Evolutionary conservation across 2,888 invertebrate genomes (phyloP).

Genomic region (Brassicogethes aeneus): DNA sequence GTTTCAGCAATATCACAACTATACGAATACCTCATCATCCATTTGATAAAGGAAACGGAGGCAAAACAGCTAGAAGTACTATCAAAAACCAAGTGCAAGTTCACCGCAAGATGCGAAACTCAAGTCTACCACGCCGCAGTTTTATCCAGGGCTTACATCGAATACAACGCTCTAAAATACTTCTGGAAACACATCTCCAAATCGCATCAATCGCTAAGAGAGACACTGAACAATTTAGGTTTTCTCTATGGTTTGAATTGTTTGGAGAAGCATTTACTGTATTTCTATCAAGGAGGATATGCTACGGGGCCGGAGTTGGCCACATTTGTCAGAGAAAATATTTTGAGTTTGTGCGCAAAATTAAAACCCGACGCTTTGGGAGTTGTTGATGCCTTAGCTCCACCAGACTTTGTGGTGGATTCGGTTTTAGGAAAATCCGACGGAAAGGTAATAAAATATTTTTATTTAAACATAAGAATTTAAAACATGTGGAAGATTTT

Average conservation of each 20-base stretch:
- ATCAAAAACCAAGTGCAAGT: conserved; percentile 50
- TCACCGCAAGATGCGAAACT: conserved; percentile 68
- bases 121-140: conserved; percentile 70
- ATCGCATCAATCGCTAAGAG: conserved; percentile 34
- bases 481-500: neutral
- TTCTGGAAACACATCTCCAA: conserved; percentile 42
- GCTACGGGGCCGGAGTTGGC: conserved; percentile 41
- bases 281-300: conserved; percentile 52
- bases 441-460: conserved; percentile 55
- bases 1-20: conserved; percentile 58
- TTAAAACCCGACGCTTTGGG: conserved; percentile 69
- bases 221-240: conserved; percentile 46
- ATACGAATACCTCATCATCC: conserved; percentile 79
- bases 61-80: conserved; percentile 49
- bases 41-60: conserved; percentile 63
- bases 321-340: conserved; percentile 53
- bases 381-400: conserved; percentile 78
- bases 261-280: conserved; percentile 51
- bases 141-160: conserved; percentile 69
- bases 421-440: conserved; percentile 79
- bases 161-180: conserved; percentile 51
- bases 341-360: conserved; percentile 57
- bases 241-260: conserved; percentile 50
- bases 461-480: neutral
- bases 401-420: conserved; percentile 82